phyloP scores from a whole-genome alignment of 2,888 invertebrate species.

The Chouioia cunea region DNA sequence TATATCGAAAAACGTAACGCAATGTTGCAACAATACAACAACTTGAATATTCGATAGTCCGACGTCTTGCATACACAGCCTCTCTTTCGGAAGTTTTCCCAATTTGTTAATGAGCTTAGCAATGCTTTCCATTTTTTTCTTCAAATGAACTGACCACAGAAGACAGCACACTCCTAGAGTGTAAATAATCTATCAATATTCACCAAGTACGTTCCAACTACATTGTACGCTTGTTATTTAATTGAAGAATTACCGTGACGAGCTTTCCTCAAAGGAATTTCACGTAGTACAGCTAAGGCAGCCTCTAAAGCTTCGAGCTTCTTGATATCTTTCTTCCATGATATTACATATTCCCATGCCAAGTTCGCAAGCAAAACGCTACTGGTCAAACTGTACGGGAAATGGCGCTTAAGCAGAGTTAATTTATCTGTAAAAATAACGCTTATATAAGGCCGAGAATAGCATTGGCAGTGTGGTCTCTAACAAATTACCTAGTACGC shows the following conservation, averaged over 20 bases:
- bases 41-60: constrained; percentile 77
- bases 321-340: constrained; percentile 85
- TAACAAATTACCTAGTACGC: constrained; percentile 54
- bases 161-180: constrained; percentile 82
- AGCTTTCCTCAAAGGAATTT: constrained; percentile 77
- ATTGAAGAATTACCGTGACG: constrained; percentile 71
- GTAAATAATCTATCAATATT: constrained; percentile 2
- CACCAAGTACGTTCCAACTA: background rate
- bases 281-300: constrained; percentile 78
- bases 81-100: constrained; percentile 88
- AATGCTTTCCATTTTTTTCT: constrained; percentile 81
- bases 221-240: constrained; percentile 5
- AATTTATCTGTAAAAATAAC: constrained; percentile 56
- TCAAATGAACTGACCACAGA: constrained; percentile 91
- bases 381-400: constrained; percentile 87
- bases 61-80: constrained; percentile 83
- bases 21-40: constrained; percentile 65
- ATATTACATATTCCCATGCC: constrained; percentile 91
- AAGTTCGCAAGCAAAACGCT: constrained; percentile 87
- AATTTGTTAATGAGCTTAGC: constrained; percentile 84
- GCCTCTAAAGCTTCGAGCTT: constrained; percentile 77
- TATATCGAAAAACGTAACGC: constrained; percentile 70
- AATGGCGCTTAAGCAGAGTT: constrained; percentile 77
- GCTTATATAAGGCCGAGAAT: background rate
- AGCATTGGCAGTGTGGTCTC: too few relatives aligned